phyloP scores from a whole-genome alignment of 2,797 vertebrate genomes.

The Pelochelys cantorii region DNA sequence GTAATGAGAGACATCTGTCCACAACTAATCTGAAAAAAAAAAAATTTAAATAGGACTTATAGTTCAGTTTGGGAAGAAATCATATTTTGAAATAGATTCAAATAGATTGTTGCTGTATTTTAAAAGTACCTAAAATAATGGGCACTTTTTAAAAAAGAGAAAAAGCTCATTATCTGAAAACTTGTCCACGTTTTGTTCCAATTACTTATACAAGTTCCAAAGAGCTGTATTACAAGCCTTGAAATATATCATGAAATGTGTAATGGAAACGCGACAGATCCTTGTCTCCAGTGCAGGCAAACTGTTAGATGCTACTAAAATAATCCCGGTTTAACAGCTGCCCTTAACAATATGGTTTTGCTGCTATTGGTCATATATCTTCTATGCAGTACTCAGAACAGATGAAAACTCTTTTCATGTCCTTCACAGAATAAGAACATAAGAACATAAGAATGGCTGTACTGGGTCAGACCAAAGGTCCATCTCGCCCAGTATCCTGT shows the following conservation, averaged over 20 bases:
- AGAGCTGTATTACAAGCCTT: background rate
- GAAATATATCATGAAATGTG: conserved; percentile 12
- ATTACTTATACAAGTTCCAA: background rate
- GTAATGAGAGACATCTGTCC: background rate
- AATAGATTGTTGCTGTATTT: background rate
- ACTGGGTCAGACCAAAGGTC: too few relatives aligned
- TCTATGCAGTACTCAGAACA: conserved; percentile 5
- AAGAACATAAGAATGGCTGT: too few relatives aligned
- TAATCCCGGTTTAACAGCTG: conserved; percentile 1
- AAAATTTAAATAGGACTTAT: background rate
- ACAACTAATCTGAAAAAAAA: background rate
- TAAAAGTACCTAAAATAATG: background rate
- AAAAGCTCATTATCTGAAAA: background rate
- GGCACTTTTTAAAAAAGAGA: fast-evolving
- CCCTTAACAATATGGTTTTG: background rate
- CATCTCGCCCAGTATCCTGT: too few relatives aligned
- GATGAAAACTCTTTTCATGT: background rate
- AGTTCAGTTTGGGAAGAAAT: background rate
- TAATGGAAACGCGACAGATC: background rate
- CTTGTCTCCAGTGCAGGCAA: background rate
- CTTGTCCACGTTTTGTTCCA: background rate
- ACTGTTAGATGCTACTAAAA: conserved; percentile 18
- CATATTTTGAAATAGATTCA: background rate
- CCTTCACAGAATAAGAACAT: background rate
- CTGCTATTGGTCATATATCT: conserved; percentile 1